These are phyloP conservation scores for Nothura maculosa DNA, from an alignment of 2,797 vertebrate genomes.

Conservation along the genomic window DNA sequence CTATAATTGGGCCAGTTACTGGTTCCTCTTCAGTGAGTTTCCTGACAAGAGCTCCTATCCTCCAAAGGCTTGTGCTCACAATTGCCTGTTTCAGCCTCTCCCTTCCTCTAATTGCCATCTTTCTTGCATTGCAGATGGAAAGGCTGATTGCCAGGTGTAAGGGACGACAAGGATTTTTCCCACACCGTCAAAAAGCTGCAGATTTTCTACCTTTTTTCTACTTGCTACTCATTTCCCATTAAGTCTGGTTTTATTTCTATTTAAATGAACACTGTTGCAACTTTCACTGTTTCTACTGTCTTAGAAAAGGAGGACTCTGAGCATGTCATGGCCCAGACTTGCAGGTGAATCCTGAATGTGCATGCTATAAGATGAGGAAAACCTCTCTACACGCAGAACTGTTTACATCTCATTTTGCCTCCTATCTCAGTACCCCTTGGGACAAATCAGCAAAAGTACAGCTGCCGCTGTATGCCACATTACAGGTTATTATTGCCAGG, in stretches of 20 bases:
- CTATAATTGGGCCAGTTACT: conserved; percentile 57
- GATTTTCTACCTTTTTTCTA: background rate
- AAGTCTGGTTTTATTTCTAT: background rate
- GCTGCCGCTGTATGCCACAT: background rate
- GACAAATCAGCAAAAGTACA: background rate
- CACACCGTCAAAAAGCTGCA: background rate
- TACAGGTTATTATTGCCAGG: background rate
- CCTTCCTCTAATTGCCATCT: conserved; percentile 32
- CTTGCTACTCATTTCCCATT: background rate
- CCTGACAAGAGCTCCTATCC: conserved; percentile 53
- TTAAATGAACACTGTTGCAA: background rate
- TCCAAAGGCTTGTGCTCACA: conserved; percentile 49
- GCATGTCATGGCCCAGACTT: background rate
- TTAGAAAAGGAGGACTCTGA: background rate
- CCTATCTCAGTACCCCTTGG: background rate
- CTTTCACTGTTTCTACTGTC: background rate
- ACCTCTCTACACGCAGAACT: background rate
- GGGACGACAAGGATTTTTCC: conserved; percentile 9
- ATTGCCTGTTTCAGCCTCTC: conserved; percentile 28
- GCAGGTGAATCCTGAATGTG: background rate
- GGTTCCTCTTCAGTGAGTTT: conserved; percentile 64
- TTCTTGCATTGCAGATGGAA: conserved; percentile 35
- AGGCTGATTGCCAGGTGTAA: conserved; percentile 45
- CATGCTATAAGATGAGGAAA: background rate
- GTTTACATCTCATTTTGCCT: background rate